Evolutionary conservation across 1,140 invertebrate genomes (phyloP).

Genomic region (Ooceraea biroi): DNA sequence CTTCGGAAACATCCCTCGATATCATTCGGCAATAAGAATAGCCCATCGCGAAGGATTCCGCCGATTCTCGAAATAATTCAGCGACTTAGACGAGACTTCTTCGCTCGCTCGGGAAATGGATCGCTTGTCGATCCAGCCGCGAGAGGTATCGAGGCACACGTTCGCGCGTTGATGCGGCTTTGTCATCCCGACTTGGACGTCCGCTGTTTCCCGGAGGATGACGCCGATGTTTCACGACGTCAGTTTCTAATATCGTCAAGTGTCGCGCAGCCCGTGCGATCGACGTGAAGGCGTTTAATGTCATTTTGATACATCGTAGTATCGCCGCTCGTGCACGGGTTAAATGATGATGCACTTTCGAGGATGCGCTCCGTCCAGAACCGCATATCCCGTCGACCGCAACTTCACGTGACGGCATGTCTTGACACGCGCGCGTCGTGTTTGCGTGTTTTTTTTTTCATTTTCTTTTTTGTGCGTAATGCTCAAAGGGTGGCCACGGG

Average conservation of each 20-base stretch:
- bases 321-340: background rate
- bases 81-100: background rate
- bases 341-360: conserved; percentile 30
- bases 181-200: background rate
- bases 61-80: conserved; percentile 17
- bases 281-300: conserved; percentile 30
- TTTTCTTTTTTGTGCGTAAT: conserved; percentile 42
- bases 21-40: conserved; percentile 11
- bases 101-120: background rate
- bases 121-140: background rate
- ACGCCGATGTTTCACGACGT: background rate
- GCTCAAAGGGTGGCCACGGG: background rate
- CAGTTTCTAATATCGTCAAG: conserved; percentile 40
- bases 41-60: background rate
- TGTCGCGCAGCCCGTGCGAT: conserved; percentile 35
- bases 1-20: background rate
- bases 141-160: background rate
- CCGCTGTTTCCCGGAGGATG: background rate
- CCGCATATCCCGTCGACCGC: no score
- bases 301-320: conserved; percentile 3
- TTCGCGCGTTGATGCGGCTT: conserved; percentile 3
- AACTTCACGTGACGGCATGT: no score
- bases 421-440: background rate
- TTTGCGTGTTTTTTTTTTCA: no score
- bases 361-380: no score